Conservation (phyloP, 2,113 vertebrate genomes). For the Hyperopisus bebe region DNA sequence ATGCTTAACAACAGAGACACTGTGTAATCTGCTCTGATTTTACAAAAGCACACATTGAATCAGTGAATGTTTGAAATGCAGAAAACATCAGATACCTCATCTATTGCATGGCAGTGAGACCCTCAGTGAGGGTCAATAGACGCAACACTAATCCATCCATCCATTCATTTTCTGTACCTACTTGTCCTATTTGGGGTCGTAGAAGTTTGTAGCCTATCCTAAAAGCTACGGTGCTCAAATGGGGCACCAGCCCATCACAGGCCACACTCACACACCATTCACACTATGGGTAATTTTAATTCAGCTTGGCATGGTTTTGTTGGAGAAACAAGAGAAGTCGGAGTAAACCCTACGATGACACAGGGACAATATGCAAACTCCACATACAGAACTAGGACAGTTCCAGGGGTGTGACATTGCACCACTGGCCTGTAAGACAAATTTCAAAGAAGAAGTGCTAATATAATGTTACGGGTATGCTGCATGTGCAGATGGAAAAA, state of each 20-base stretch:
- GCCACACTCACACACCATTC: not conserved
- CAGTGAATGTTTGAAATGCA: not conserved
- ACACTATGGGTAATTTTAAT: not conserved
- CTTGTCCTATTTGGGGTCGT: not conserved
- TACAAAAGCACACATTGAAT: not conserved
- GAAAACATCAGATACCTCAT: not conserved
- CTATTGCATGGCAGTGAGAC: not conserved
- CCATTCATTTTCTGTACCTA: not conserved
- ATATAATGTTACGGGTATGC: not conserved
- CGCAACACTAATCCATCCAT: not conserved
- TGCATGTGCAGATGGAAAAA: not conserved
- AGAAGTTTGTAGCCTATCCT: not conserved
- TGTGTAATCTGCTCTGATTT: not conserved
- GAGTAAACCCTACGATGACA: not conserved
- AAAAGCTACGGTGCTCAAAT: not conserved
- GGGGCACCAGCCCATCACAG: not conserved
- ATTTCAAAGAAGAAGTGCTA: not conserved
- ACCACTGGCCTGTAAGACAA: not conserved
- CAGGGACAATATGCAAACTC: not conserved
- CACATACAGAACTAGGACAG: not conserved
- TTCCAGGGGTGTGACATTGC: too few relatives aligned
- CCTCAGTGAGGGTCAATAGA: not conserved
- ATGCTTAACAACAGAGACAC: not conserved
- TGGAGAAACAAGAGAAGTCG: not conserved
- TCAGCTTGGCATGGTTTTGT: not conserved